Base-by-base conservation (phyloP, 2,888 invertebrate species). In the Steinernema carpocapsae region DNA sequence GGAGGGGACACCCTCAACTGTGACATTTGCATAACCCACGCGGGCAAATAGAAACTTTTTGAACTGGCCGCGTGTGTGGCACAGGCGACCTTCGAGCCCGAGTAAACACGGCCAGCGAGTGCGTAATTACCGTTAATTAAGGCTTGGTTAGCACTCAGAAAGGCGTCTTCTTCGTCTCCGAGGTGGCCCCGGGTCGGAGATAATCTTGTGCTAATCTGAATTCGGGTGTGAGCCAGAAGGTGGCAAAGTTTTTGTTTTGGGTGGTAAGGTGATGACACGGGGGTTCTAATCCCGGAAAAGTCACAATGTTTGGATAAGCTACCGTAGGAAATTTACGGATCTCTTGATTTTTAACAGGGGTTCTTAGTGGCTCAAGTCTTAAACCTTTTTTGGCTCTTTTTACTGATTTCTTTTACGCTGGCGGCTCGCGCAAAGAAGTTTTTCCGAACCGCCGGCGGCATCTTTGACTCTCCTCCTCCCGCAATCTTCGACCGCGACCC, bases 31-130 rank as follows among this genome's bases (percentile, higher is more conserved):
- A 64, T 64, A 64, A 64, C 64, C 64, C 64, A 17, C 19, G n/a
- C 37, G 64, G 29, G 32, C 32, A 64, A 64, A 64, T 37, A 64
- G 64, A 64, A 64, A 64, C 64, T 64, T 64, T 64, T 64, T 64
- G 64, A 64, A 64, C 64, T 64, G 64, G 37, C 64, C 64, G 64
- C 64, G 64, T 32, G 64, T 64, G 64, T 64, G 64, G 64, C 64
- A 64, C 29, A 29, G 64, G 14, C 64, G 64, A 64, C 64, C 64
- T 64, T 64, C 64, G 64, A 17, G 64, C 19, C 24, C 56, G 14
- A 64, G 37, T 64, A 64, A 64, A 64, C 64, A 64, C 32, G 64
- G 37, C 32, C 17, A 64, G 24, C 26, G 64, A 64, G 64, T 32
- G 32, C 32, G 64, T 64, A 64, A 64, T 64, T 64, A 64, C 64